Base-by-base conservation (phyloP, 1,140 invertebrate genomes). In the Centruroides vittatus region DNA sequence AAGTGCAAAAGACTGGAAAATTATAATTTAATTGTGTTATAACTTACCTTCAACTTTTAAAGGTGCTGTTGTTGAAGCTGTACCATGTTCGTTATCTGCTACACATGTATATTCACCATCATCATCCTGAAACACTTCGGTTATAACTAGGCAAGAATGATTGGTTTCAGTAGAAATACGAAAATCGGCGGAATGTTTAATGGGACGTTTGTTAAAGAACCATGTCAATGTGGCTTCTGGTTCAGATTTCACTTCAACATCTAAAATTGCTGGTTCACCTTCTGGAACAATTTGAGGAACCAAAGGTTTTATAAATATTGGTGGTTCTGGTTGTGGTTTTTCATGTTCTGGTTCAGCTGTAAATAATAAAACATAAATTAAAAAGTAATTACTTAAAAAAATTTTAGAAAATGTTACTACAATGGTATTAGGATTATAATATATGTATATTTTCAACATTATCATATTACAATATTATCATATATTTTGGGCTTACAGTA, bases 51-150 rank as follows among this genome's bases (percentile, higher is more conserved):
- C 69, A 46, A 90, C 71, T 65, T 82, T 79, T n/a, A 91, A 69
- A 23, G 80, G 84, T 5, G 89, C 86, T 1, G 88, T 88, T 61
- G 83, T 85, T 4, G 86, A 88, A 1, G 91, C 85, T 0, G 86
- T 89, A 13, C 90, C 91, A 54, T 81, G 83, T 55, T 86, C 84
- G 74, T 94, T 94, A 73, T 93, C 86, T 8, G 89, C 91, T 67
- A 86, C 81, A 70, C 90, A 93, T 11, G 88, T 93, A 65, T 90
- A 88, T 47, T 85, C 80, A 41, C 88, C 91, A 58, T 79, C 75
- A 62, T 82, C 81, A 72, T 89, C 83, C 59, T 81, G 75, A 62
- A 78, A 80, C 35, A 87, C 80, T 70, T 88, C 82, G 68, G 85
- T 83, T 50, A 94, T 84, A 62, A 89, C 74, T 11, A 96, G 75